A percentile compares a stretch with the other conserved stretches of the same genome.
phyloP scores from a whole-genome alignment of 2,797 vertebrate genomes.

The Taenioides sp. region DNA sequence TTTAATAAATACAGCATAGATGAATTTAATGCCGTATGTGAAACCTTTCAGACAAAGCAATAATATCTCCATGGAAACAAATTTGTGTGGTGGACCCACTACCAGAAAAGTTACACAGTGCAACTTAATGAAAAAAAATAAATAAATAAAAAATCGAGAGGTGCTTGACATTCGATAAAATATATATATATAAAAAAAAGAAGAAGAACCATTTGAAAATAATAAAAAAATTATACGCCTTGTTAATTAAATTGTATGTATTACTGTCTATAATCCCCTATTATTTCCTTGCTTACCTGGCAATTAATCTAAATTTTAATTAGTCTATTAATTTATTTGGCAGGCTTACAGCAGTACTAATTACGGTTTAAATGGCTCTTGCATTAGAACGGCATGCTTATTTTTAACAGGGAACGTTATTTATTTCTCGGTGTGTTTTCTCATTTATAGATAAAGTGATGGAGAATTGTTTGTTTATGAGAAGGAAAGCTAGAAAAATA shows the following conservation, averaged over 20 bases:
- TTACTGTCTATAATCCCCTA: not conserved
- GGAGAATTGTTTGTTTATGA: slow-evolving; percentile 14
- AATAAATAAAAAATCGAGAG: no score
- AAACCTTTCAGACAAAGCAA: no score
- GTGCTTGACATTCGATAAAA: no score
- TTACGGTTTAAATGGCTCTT: not conserved
- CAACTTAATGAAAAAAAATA: no score
- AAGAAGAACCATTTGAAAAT: not conserved
- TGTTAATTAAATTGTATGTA: not conserved
- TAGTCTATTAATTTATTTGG: not conserved
- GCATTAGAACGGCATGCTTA: not conserved
- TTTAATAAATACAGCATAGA: no score
- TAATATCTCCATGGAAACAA: no score
- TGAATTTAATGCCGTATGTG: no score
- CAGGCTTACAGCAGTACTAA: not conserved
- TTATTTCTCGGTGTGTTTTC: slow-evolving; percentile 36
- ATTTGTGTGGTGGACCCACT: no score
- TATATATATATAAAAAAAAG: no score
- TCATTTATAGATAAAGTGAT: slow-evolving; percentile 6
- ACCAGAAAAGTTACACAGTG: no score
- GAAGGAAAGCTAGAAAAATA: not conserved
- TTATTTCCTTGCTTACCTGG: not conserved
- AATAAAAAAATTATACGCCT: not conserved
- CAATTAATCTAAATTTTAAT: not conserved
- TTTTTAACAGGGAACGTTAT: slow-evolving; percentile 26